Conservation (phyloP, 2,888 invertebrate species). For the Ectemnius continuus region DNA sequence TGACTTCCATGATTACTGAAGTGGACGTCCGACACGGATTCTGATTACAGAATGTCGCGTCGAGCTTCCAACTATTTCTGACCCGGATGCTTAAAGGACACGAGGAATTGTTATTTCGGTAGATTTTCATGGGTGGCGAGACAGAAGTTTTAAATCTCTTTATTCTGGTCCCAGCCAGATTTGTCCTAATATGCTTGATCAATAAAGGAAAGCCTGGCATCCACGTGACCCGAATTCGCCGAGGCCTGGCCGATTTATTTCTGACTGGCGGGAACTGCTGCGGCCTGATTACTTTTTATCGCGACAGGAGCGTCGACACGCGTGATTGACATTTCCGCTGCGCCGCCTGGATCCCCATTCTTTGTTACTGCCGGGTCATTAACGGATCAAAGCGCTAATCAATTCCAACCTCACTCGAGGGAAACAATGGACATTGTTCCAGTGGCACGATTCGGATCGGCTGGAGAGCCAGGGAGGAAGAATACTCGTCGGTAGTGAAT, state of each 20-base stretch:
- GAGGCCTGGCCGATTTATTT: not conserved
- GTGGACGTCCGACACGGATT: no score
- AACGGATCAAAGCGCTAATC: constrained; percentile 59
- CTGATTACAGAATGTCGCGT: no score
- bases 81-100: not conserved
- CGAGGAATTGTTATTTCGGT: not conserved
- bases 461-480: not conserved
- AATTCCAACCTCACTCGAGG: constrained; percentile 42
- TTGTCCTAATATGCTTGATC: not conserved
- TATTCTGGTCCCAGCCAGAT: not conserved
- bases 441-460: constrained; percentile 8
- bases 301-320: not conserved
- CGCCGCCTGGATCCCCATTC: constrained; percentile 11
- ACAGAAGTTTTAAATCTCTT: no score
- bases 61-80: no score
- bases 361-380: constrained; percentile 35
- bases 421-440: constrained; percentile 58
- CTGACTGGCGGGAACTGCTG: constrained; percentile 7
- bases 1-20: constrained; percentile 37
- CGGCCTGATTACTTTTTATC: not conserved
- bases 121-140: no score
- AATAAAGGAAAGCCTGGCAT: not conserved
- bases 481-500: constrained; percentile 11
- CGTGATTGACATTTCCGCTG: constrained; percentile 35
- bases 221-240: not conserved